These are phyloP conservation scores for Nyctibius grandis DNA, from an alignment of 2,797 vertebrate genomes.

Conservation along the genomic window DNA sequence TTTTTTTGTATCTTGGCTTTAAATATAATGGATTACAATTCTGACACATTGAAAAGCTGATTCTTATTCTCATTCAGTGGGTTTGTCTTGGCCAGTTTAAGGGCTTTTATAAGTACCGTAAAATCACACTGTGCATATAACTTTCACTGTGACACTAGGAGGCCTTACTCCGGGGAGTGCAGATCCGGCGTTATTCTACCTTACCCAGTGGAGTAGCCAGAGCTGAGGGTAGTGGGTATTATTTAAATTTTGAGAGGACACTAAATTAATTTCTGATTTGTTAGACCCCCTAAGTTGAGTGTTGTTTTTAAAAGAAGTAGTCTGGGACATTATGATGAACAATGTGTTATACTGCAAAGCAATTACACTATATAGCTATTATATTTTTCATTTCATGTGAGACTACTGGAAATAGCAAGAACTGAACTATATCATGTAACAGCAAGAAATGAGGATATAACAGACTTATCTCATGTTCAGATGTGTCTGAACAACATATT, in stretches of 20 bases:
- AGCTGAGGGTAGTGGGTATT: neutral
- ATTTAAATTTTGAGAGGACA: conserved; percentile 10
- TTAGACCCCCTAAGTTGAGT: neutral
- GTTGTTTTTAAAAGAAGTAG: conserved; percentile 14
- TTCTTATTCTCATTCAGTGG: neutral
- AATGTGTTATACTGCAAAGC: neutral
- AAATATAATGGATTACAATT: conserved; percentile 11
- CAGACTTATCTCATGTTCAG: neutral
- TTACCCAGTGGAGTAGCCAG: neutral
- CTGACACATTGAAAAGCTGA: conserved; percentile 13
- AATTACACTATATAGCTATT: neutral
- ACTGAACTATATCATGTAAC: neutral
- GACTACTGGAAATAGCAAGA: neutral
- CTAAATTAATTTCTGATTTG: conserved; percentile 34
- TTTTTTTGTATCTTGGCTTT: conserved; percentile 14
- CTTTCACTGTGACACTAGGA: conserved; percentile 1
- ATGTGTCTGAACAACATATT: neutral
- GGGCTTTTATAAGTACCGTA: neutral
- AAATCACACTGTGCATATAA: conserved; percentile 6
- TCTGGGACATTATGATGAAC: neutral
- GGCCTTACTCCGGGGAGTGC: neutral
- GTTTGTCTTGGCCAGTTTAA: conserved; percentile 16
- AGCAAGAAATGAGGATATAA: neutral
- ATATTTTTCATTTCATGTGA: neutral
- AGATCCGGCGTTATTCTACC: neutral